A percentile compares a stretch with the other conserved stretches of the same genome.
Conservation (phyloP, 2,888 invertebrate genomes). For the Netelia melanura region DNA sequence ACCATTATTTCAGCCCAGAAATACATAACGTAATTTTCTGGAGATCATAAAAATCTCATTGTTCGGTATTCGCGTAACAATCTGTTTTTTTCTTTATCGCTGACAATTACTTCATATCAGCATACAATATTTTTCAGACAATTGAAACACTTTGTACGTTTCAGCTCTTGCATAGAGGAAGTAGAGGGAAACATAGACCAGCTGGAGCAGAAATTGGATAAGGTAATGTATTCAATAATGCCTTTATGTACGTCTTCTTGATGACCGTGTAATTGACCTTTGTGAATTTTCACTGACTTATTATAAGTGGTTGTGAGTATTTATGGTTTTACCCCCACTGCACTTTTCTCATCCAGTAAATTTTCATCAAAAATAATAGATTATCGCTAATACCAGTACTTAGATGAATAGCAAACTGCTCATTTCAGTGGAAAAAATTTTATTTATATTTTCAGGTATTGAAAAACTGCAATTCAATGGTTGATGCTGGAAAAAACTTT, state of each 20-base stretch:
- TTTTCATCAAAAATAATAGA: not conserved
- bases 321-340: not conserved
- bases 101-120: not conserved
- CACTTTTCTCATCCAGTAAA: not conserved
- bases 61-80: constrained; percentile 42
- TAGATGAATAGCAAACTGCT: not conserved
- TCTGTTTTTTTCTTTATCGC: constrained; percentile 57
- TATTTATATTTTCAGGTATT: constrained; percentile 86
- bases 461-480: constrained; percentile 95
- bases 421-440: constrained; percentile 5
- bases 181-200: constrained; percentile 95
- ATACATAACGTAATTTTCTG: constrained; percentile 12
- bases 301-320: not conserved
- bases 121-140: constrained; percentile 16
- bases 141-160: constrained; percentile 76
- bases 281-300: not conserved
- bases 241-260: constrained; percentile 25
- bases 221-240: constrained; percentile 86
- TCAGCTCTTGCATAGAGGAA: constrained; percentile 93
- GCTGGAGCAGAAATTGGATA: constrained; percentile 95
- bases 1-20: not conserved
- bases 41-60: constrained; percentile 1
- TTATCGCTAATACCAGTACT: not conserved
- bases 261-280: constrained; percentile 41
- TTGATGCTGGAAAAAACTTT: constrained; percentile 96